phyloP scores from a whole-genome alignment of 92 coral and sea anemone species.

The Parazoanthus darwini region DNA sequence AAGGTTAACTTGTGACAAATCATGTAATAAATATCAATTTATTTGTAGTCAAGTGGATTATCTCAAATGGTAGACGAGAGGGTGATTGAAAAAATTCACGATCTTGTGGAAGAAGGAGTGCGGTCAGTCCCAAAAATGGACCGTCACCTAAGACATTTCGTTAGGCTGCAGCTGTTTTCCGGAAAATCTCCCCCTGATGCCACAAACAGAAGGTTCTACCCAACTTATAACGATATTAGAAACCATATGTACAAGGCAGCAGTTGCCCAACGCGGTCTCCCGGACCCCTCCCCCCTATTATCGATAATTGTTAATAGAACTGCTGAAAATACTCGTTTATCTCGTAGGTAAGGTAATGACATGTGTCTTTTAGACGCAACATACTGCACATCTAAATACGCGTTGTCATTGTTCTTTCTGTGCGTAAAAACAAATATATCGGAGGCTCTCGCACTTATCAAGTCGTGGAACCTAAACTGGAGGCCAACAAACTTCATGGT shows the following conservation, averaged over 20 bases:
- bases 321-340: not conserved
- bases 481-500: conserved; percentile 37
- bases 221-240: conserved; percentile 18
- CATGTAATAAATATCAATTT: no score
- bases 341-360: not conserved
- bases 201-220: conserved; percentile 6
- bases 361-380: not conserved
- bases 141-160: conserved; percentile 60
- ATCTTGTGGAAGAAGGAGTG: conserved; percentile 64
- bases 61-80: conserved; percentile 31
- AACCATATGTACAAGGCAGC: conserved; percentile 36
- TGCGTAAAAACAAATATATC: not conserved
- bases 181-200: not conserved
- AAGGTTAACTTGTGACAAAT: no score
- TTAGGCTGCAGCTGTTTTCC: conserved; percentile 19
- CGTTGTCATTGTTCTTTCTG: not conserved
- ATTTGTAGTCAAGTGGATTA: no score
- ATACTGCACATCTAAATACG: not conserved
- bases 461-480: conserved; percentile 34
- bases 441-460: not conserved
- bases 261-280: not conserved
- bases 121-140: conserved; percentile 64
- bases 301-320: not conserved
- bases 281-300: not conserved
- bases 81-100: conserved; percentile 48